phyloP scores from a whole-genome alignment of 37 sponge, comb jelly and placozoan genomes.

The Halisarca cf. caerulea region DNA sequence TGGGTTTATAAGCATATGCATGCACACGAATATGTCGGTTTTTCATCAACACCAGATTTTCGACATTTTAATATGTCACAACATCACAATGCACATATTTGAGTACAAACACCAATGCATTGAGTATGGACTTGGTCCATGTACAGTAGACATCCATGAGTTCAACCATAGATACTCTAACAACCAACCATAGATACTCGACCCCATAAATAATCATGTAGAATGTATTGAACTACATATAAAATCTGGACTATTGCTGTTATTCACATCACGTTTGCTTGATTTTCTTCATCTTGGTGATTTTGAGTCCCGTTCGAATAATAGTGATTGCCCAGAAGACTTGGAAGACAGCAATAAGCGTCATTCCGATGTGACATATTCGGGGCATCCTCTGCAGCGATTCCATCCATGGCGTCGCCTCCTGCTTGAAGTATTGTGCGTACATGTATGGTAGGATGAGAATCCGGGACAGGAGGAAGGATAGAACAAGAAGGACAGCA shows the following conservation, averaged over 20 bases:
- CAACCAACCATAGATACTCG: too few species aligned
- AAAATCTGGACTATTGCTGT: too few species aligned
- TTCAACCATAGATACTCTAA: background rate
- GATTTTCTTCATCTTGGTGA: background rate
- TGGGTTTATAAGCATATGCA: too few species aligned
- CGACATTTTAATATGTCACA: too few species aligned
- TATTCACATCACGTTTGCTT: background rate
- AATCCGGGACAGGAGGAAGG: background rate
- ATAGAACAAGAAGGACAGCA: background rate
- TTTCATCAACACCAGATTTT: too few species aligned
- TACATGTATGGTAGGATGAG: conserved; percentile 19
- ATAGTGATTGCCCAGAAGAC: background rate
- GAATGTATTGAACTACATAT: too few species aligned
- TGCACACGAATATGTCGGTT: too few species aligned
- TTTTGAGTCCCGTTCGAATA: background rate
- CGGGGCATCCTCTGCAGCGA: background rate
- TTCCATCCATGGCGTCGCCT: background rate
- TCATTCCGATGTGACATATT: conserved; percentile 1
- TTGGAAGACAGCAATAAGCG: background rate
- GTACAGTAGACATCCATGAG: background rate
- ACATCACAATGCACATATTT: too few species aligned
- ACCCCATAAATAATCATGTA: too few species aligned
- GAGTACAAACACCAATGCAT: too few species aligned
- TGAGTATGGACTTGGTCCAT: background rate
- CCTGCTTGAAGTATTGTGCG: background rate